Base-by-base conservation (phyloP, 2,797 vertebrate species). In the Lophotriccus pileatus region DNA sequence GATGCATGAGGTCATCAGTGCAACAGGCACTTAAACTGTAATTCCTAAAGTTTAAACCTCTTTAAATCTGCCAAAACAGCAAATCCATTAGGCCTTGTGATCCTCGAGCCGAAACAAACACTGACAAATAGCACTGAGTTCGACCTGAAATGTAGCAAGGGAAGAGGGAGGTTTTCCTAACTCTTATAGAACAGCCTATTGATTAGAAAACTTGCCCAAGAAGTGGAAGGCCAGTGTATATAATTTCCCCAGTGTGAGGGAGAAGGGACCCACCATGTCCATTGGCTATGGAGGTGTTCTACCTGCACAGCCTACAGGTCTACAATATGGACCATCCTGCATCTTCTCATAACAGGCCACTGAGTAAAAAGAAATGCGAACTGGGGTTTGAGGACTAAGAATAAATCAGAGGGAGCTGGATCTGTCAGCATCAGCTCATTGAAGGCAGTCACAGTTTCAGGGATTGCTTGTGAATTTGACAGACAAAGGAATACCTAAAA, bases 11-110 rank as follows among this genome's bases (percentile, higher is more conserved):
- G 70, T 87, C 77, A 34, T 74, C 50, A 30, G 28, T 76, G 75
- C 92, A 82, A n/a, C 55, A 87, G 52, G 34, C 55, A 73, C 63
- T 82, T 93, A 77, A 94, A 66, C 78, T 76, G 78, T 76, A 82
- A 82, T 84, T 93, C 90, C 77, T 69, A 7, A 76, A 69, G 74
- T 84, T 93, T 89, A 84, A 76, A 69, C 28, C 46, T 87, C 81
- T 83, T 82, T 87, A 82, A 84, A 76, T 89, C 78, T 66, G 34
- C 66, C 52, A 52, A 59, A 82, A 87, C 62, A 63, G 20, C 36
- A 76, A 90, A 87, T 90, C 32, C 25, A 66, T 92, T 92, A 84
- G 84, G 62, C 20, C 20, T 69, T 73, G 81, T 66, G 69, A 90
- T 87, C 67, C 63, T 82, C 25, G 50, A 90, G 43, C 67, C 11